phyloP scores from a whole-genome alignment of 2,113 vertebrate species.

The Falcunculus frontatus region DNA sequence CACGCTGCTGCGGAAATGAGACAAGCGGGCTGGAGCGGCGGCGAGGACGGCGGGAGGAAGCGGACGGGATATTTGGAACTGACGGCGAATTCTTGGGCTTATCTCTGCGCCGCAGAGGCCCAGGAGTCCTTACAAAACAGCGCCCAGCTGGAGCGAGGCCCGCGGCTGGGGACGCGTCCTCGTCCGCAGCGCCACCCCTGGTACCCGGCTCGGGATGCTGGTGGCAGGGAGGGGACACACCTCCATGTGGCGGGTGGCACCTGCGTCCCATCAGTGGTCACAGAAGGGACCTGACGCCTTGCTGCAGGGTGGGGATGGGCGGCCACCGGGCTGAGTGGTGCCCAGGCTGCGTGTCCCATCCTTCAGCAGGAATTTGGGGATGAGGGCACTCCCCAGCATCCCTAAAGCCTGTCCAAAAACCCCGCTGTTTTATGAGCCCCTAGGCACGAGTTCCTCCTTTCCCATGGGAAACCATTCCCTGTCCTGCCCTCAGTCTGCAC shows the following conservation, averaged over 20 bases:
- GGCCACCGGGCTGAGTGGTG: no score
- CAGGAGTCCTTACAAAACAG: conserved; percentile 69
- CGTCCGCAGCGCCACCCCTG: neutral
- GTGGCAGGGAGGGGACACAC: neutral
- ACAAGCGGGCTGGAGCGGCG: conserved; percentile 59
- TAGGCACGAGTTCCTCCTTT: neutral
- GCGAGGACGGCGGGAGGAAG: conserved; percentile 70
- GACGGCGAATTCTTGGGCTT: conserved; percentile 69
- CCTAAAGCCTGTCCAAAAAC: neutral
- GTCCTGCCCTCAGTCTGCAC: neutral
- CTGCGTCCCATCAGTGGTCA: fast-evolving
- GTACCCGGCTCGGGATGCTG: neutral
- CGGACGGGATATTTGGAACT: conserved; percentile 72
- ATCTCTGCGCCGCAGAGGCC: conserved; percentile 66
- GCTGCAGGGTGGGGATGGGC: neutral
- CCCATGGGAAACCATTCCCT: neutral
- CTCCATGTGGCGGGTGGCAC: fast-evolving
- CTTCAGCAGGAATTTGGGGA: neutral
- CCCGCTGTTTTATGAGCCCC: neutral
- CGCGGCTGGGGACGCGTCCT: neutral
- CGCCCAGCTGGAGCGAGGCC: conserved; percentile 68
- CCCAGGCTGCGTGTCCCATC: fast-evolving
- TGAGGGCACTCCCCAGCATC: neutral
- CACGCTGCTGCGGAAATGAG: conserved; percentile 64
- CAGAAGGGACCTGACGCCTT: neutral